Percentiles rank a stretch among this genome's conserved stretches.
Evolutionary conservation across 37 sponge, comb jelly and placozoan species (phyloP).

Genomic region (Axinella damicornis): DNA sequence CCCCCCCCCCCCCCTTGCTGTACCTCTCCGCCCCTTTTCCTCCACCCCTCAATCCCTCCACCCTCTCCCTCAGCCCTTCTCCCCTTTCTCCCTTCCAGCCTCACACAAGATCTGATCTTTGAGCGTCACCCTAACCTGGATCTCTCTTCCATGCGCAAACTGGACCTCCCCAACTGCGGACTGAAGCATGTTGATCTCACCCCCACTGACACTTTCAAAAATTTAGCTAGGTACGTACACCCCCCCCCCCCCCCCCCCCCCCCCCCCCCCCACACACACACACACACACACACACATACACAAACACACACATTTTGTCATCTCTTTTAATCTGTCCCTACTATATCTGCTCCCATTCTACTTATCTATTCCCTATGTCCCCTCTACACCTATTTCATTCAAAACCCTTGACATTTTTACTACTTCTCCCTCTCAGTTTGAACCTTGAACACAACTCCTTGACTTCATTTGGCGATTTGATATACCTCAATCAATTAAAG

Average conservation of each 20-base stretch:
- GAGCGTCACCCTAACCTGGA: constrained; percentile 66
- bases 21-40: too few species aligned
- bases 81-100: constrained; percentile 22
- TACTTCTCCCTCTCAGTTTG: constrained; percentile 55
- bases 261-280: too few species aligned
- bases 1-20: too few species aligned
- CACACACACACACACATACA: too few species aligned
- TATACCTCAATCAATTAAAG: constrained; percentile 83
- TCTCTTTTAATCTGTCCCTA: background rate
- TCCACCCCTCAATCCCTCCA: too few species aligned
- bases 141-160: constrained; percentile 40
- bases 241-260: too few species aligned
- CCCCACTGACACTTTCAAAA: constrained; percentile 55
- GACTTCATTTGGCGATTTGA: constrained; percentile 75
- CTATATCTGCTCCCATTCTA: background rate
- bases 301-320: too few species aligned
- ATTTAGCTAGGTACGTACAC: constrained; percentile 77
- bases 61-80: too few species aligned
- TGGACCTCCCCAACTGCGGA: constrained; percentile 74
- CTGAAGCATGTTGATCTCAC: constrained; percentile 80
- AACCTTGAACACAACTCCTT: constrained; percentile 95
- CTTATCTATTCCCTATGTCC: too few species aligned
- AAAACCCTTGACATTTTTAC: too few species aligned
- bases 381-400: background rate
- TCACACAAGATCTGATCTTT: constrained; percentile 82